Evolutionary conservation across 1,140 invertebrate genomes (phyloP).

Genomic region (Leptopilina clavipes): DNA sequence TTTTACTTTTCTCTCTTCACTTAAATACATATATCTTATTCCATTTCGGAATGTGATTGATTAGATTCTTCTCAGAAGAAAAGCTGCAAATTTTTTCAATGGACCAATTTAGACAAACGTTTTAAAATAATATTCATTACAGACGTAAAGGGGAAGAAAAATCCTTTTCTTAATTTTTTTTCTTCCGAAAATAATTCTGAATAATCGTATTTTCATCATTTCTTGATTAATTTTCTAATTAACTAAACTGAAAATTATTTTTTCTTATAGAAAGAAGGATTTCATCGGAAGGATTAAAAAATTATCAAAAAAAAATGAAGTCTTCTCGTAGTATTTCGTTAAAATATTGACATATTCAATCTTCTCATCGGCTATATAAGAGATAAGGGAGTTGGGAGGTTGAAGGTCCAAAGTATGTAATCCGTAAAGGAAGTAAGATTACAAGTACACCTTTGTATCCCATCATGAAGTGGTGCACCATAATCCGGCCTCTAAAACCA

Average conservation of each 20-base stretch:
- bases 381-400: not conserved
- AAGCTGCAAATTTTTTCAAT: not conserved
- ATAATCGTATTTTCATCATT: too few species aligned
- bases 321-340: too few species aligned
- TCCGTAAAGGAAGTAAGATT: conserved; percentile 6
- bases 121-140: too few species aligned
- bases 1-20: not conserved
- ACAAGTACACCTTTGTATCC: not conserved
- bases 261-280: too few species aligned
- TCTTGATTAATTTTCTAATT: too few species aligned
- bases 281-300: too few species aligned
- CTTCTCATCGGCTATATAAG: not conserved
- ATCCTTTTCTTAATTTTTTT: not conserved
- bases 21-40: too few species aligned
- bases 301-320: too few species aligned
- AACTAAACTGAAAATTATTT: too few species aligned
- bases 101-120: not conserved
- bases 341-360: not conserved
- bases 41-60: not conserved
- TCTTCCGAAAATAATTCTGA: too few species aligned
- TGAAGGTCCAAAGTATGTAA: conserved; percentile 9
- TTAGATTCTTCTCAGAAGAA: not conserved
- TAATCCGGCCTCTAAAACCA: not conserved
- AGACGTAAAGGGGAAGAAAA: too few species aligned
- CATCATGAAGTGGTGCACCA: conserved; percentile 6